Percentiles rank a stretch among this genome's conserved stretches.
Evolutionary conservation across 1,140 invertebrate genomes (phyloP).

Genomic region (Drosophila virilis): DNA sequence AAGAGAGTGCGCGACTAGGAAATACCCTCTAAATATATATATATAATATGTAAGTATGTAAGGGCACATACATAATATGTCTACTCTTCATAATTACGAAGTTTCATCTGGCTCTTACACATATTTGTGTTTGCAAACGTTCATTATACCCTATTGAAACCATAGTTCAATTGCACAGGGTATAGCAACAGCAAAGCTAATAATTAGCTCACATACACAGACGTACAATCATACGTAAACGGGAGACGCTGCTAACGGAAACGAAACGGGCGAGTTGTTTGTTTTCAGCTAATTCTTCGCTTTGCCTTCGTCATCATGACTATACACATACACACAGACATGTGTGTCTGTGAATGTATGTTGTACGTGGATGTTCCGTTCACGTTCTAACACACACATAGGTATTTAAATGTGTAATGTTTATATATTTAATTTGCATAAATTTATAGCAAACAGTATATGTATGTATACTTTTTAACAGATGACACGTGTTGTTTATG

Average conservation of each 20-base stretch:
- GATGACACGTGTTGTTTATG: slow-evolving; percentile 62
- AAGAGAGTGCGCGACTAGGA: neutral
- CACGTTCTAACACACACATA: neutral
- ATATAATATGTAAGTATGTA: too few relatives aligned
- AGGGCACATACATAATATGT: neutral
- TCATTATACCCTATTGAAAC: too few relatives aligned
- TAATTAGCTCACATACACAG: neutral
- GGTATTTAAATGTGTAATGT: slow-evolving; percentile 2
- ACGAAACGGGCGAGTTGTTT: slow-evolving; percentile 44
- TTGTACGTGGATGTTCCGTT: neutral
- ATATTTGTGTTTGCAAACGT: too few relatives aligned
- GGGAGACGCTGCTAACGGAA: neutral
- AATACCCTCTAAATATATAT: neutral
- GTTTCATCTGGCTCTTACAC: too few relatives aligned
- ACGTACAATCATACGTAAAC: neutral
- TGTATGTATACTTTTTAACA: neutral
- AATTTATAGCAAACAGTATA: slow-evolving; percentile 7
- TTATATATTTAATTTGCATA: slow-evolving; percentile 10
- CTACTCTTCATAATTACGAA: too few relatives aligned
- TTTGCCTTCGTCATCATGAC: slow-evolving; percentile 34
- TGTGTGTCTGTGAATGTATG: slow-evolving; percentile 6
- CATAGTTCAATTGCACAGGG: neutral
- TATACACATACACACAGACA: slow-evolving; percentile 5
- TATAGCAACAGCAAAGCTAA: neutral
- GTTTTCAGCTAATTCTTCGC: slow-evolving; percentile 49